A percentile compares a stretch with the other conserved stretches of the same genome.
These are phyloP conservation scores for Tachina grossa DNA, from an alignment of 2,888 invertebrate species.

Conservation along the genomic window DNA sequence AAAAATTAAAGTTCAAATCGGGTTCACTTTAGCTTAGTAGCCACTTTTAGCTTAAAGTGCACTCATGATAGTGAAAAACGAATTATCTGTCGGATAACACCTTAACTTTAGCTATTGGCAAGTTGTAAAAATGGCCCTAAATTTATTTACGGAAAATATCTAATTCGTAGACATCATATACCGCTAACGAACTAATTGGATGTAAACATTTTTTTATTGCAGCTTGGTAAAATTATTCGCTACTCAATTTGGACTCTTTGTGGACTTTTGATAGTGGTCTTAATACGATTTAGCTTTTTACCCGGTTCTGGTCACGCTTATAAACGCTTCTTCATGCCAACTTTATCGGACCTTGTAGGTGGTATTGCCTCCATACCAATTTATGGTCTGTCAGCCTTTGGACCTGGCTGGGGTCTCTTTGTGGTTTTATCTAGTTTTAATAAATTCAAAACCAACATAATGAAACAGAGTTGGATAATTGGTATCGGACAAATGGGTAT, in stretches of 20 bases:
- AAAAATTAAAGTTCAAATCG: no score
- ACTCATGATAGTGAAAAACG: no score
- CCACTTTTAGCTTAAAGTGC: no score
- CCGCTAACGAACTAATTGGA: no score
- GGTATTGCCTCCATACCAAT: conserved; percentile 71
- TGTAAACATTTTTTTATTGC: neutral
- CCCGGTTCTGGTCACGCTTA: conserved; percentile 74
- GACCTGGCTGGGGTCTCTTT: conserved; percentile 92
- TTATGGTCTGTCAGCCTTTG: conserved; percentile 88
- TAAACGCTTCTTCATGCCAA: conserved; percentile 64
- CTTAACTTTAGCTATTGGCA: no score
- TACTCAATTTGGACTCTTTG: conserved; percentile 73
- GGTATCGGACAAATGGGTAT: conserved; percentile 76
- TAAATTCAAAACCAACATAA: conserved; percentile 88
- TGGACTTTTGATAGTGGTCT: conserved; percentile 73
- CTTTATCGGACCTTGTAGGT: neutral
- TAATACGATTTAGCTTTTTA: conserved; percentile 77
- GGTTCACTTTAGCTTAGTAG: no score
- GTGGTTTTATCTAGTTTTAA: conserved; percentile 93
- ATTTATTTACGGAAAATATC: no score
- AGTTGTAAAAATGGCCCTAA: no score
- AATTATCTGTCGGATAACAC: no score
- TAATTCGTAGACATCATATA: no score
- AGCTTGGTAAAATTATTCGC: conserved; percentile 78
- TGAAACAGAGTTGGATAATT: conserved; percentile 80